Base-by-base conservation (phyloP, 2,888 invertebrate genomes). In the Cephonodes hylas region DNA sequence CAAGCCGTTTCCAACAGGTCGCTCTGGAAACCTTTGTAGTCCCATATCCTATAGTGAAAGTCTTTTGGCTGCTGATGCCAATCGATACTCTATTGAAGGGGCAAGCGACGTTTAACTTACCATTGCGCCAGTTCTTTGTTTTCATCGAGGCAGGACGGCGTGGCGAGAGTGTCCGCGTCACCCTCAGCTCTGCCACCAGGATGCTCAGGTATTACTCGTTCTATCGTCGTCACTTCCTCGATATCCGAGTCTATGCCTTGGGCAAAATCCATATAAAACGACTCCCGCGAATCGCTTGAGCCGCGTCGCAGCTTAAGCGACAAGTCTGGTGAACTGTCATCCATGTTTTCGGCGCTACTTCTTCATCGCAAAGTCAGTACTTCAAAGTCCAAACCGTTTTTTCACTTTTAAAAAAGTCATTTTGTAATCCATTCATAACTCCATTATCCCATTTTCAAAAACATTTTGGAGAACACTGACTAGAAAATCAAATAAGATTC, bases 171-270 rank as follows among this genome's bases (percentile, higher is more conserved):
- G 66, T 93, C 93, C 2, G 91, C 78, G 70, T 93, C 93, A 1
- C 89, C 91, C 74, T 92, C 92, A 1, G 84, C 76, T 68, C 90
- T 77, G 18, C 91, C 91, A 0, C 84, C 91, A 65, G 86, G 91
- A 69, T 93, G 89, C 76, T 93, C 93, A 62, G 93, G 93, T 53
- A 93, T 93, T 64, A 92, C 88, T 53, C 94, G 93, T 75, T 94
- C 93, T 58, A 95, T 94, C 61, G 95, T 95, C 53, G 96, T 95
- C 80, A 96, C 96, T 87, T 97, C 97, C 84, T 97, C 97, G 76
- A 97, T 97, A 82, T 97, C 97, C 20, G 97, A 97, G 88, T 97
- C 97, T 83, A 97, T 97, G 65, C 97, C 97, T 92, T 96, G 96
- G 76, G 96, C 97, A 83, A 97, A 96, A 89, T 97, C 97, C 97